Percentiles rank a stretch among this genome's conserved stretches.
These are phyloP conservation scores for Galleria mellonella DNA, from an alignment of 1,140 invertebrate species.

Conservation along the genomic window DNA sequence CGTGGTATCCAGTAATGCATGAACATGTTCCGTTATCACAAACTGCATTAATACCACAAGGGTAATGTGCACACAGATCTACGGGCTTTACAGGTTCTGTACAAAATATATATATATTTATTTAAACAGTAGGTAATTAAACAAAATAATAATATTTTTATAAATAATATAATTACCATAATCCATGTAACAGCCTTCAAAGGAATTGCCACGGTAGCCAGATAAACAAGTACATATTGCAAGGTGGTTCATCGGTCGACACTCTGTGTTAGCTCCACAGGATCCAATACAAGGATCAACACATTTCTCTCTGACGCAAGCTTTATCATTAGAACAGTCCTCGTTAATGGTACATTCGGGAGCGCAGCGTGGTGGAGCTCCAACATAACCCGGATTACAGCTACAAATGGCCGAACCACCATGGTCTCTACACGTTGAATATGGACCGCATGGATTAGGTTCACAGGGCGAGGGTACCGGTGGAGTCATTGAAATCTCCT, in stretches of 20 bases:
- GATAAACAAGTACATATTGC: conserved; percentile 78
- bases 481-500: conserved; percentile 54
- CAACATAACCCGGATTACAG: conserved; percentile 77
- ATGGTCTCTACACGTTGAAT: conserved; percentile 76
- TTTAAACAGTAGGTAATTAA: neutral
- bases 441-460: conserved; percentile 79
- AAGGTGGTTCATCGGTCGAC: conserved; percentile 77
- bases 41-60: conserved; percentile 84
- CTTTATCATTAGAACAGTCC: conserved; percentile 78
- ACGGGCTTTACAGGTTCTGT: conserved; percentile 23
- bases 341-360: conserved; percentile 82
- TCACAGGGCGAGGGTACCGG: conserved; percentile 72
- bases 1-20: conserved; percentile 76
- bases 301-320: conserved; percentile 81
- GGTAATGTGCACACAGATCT: conserved; percentile 80
- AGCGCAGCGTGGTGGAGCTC: conserved; percentile 77
- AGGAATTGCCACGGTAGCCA: conserved; percentile 80
- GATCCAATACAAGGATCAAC: conserved; percentile 81
- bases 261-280: conserved; percentile 78
- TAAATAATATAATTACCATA: conserved; percentile 71
- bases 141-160: neutral
- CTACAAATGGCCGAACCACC: conserved; percentile 76
- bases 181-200: conserved; percentile 76
- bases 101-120: conserved; percentile 7
- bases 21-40: conserved; percentile 81